phyloP scores from a whole-genome alignment of 2,888 invertebrate genomes.

The Psylliodes chrysocephalus region DNA sequence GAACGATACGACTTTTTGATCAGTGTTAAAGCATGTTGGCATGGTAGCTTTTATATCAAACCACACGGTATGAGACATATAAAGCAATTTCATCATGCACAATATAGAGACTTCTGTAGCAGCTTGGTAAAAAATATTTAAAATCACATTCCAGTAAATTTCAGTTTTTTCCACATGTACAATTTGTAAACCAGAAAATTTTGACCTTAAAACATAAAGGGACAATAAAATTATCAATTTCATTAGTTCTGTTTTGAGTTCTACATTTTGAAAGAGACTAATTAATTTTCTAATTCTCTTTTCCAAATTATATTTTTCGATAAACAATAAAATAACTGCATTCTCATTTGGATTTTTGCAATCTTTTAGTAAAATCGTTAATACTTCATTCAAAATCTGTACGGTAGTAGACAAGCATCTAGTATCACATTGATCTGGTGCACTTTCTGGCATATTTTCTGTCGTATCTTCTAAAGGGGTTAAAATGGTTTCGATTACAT shows the following conservation, averaged over 20 bases:
- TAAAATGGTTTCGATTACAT: constrained; percentile 69
- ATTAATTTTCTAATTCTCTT: constrained; percentile 62
- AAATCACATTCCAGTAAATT: not conserved
- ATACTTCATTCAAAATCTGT: constrained; percentile 68
- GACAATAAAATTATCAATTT: constrained; percentile 59
- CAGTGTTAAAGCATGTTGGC: constrained; percentile 40
- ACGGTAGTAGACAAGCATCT: constrained; percentile 69
- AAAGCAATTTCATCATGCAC: constrained; percentile 59
- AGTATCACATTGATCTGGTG: constrained; percentile 65
- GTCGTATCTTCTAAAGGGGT: constrained; percentile 69
- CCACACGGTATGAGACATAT: constrained; percentile 61
- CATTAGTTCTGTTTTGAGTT: constrained; percentile 64
- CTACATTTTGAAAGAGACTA: constrained; percentile 64
- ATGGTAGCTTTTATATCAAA: constrained; percentile 51
- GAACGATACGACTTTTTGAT: constrained; percentile 51
- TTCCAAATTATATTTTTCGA: constrained; percentile 61
- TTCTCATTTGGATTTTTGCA: constrained; percentile 61
- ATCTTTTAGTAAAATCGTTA: constrained; percentile 60
- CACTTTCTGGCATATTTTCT: constrained; percentile 44
- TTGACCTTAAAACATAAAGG: constrained; percentile 37
- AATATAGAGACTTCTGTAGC: constrained; percentile 52
- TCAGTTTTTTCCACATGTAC: constrained; percentile 1
- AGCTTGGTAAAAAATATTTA: constrained; percentile 23
- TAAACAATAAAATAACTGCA: constrained; percentile 58
- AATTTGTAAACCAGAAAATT: constrained; percentile 12